Evolutionary conservation across 2,888 invertebrate species (phyloP), one percentile per base, ranked within the genome.

Genomic region (Perithous albicinctus): DNA sequence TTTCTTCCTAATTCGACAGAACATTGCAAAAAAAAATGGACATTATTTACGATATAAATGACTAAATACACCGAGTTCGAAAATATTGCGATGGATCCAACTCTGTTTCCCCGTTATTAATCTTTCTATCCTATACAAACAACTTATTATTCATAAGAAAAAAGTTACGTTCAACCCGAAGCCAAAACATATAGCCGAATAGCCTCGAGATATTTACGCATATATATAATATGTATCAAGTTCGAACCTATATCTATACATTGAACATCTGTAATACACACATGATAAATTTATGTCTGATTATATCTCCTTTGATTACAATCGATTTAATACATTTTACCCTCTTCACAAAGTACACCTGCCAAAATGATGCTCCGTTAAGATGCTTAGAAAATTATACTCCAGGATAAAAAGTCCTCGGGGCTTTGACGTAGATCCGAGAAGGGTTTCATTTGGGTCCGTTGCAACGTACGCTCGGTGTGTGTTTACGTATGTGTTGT

Each of bases 401-500:
- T 23, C 23, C 6, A 29, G 26, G n/a, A n/a, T n/a, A n/a, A 10
- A 29, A 7, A 54, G n/a, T 54, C n/a, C 54, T 48, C 29, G 10
- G 10, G 20, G 12, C 5, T 20, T 18, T 48, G 48, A 48, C 32
- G 20, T 66, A 32, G 66, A 66, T 66, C 15, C 15, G 66, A 48
- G 48, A 46, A 32, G 48, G 18, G 32, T 48, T 15, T 8, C 2
- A 10, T 41, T 41, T 3, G 20, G 7, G n/a, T 29, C 20, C 66
- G 46, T 5, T 10, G 6, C 10, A 8, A 63, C 7, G 20, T 8
- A 6, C 7, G 20, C 32, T 2, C 18, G 0, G 10, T 18, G 38
- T 4, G 10, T 18, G 38, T 29, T 48, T 15, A n/a, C n/a, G n/a
- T 64, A 67, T 67, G 67, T 74, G 75, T 38, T 61, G 67, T 79